Conservation (phyloP, 1,140 invertebrate genomes). For the Heterodera carotae region DNA sequence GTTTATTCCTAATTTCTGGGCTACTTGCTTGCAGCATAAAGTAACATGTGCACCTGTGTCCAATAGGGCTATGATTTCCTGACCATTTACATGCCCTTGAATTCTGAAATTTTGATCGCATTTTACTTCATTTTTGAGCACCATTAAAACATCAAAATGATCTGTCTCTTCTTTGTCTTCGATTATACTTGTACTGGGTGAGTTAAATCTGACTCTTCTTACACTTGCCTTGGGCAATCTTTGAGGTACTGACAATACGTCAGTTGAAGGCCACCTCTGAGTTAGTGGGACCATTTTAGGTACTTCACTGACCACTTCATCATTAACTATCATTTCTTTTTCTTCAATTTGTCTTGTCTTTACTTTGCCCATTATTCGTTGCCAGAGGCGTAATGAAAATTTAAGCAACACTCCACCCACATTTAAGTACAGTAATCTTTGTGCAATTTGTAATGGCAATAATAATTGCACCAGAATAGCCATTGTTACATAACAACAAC, state of each 20-base stretch:
- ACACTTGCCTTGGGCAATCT: background rate
- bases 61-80: background rate
- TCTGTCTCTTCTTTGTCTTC: background rate
- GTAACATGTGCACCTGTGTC: slow-evolving; percentile 1
- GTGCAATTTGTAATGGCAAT: background rate
- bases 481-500: background rate
- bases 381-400: background rate
- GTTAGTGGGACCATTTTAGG: background rate
- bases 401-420: background rate
- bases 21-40: background rate
- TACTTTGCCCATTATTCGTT: background rate
- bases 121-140: too few species aligned
- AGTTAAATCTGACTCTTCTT: too few species aligned
- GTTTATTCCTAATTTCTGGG: background rate
- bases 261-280: background rate
- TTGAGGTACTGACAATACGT: background rate
- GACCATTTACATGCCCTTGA: background rate
- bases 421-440: background rate
- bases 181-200: too few species aligned
- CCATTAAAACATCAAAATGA: too few species aligned
- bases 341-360: background rate
- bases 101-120: background rate
- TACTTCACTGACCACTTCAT: background rate
- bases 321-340: too few species aligned
- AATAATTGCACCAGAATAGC: background rate